phyloP scores from a whole-genome alignment of 2,797 vertebrate species.

The Syngnathus rostellatus region DNA sequence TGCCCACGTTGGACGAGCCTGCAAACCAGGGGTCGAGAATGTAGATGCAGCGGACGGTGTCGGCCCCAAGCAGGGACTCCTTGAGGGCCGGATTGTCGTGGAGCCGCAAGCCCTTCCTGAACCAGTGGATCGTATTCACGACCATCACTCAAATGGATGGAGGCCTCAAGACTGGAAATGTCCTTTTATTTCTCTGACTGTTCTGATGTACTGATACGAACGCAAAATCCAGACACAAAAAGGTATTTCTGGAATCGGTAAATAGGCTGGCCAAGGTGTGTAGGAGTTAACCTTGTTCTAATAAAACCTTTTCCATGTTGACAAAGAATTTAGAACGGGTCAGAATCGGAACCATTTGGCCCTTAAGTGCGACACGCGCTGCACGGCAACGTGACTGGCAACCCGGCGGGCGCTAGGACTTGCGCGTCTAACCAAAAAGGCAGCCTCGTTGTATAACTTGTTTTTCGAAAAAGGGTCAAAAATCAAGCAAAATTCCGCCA shows the following conservation, averaged over 20 bases:
- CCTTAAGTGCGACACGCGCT: conserved; percentile 15
- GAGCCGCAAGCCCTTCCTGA: conserved; percentile 93
- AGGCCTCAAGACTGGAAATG: conserved; percentile 2
- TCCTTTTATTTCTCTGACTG: conserved; percentile 17
- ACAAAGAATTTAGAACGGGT: conserved; percentile 33
- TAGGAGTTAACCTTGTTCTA: conserved; percentile 68
- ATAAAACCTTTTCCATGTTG: conserved; percentile 67
- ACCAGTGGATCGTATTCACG: conserved; percentile 92
- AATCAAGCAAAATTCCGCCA: conserved; percentile 15
- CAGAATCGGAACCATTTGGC: conserved; percentile 59
- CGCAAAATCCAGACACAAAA: not conserved
- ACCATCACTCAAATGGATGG: conserved; percentile 76
- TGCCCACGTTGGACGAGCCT: conserved; percentile 91
- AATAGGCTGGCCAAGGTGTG: not conserved
- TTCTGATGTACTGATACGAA: not conserved
- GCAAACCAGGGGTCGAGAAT: conserved; percentile 96
- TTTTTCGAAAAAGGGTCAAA: conserved; percentile 49
- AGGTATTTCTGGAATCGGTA: not conserved
- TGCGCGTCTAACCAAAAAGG: not conserved
- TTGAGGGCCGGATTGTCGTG: conserved; percentile 91
- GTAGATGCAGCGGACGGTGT: conserved; percentile 86
- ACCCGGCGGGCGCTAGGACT: conserved; percentile 62
- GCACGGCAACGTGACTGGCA: conserved; percentile 9
- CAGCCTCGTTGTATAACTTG: conserved; percentile 72
- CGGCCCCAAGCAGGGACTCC: conserved; percentile 82